These are phyloP conservation scores for Styela clava DNA, from an alignment of 23 tunicate species.

Conservation along the genomic window DNA sequence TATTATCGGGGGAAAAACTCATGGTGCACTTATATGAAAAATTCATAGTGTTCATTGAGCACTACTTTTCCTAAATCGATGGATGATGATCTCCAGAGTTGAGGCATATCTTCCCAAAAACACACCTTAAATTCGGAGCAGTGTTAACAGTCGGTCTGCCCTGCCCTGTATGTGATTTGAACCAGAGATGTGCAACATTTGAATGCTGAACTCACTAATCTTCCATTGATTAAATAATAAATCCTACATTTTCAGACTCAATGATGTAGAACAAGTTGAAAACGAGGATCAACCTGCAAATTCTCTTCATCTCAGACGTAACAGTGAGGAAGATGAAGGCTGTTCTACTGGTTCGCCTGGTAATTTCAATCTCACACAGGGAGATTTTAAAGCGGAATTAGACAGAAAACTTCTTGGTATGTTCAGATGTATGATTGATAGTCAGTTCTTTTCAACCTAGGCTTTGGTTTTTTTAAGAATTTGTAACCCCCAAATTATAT, in stretches of 20 bases:
- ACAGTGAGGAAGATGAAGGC: slow-evolving; percentile 27
- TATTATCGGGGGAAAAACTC: too few relatives aligned
- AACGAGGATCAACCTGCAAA: background rate
- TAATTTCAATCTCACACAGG: background rate
- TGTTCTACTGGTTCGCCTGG: slow-evolving; percentile 7
- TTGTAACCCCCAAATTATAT: background rate
- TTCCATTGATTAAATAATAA: too few relatives aligned
- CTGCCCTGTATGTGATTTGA: too few relatives aligned
- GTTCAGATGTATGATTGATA: background rate
- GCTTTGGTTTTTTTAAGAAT: background rate
- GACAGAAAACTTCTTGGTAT: slow-evolving; percentile 16
- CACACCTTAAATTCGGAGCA: too few relatives aligned
- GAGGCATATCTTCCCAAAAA: too few relatives aligned
- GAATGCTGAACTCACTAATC: too few relatives aligned
- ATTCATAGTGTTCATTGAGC: too few relatives aligned
- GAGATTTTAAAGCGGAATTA: slow-evolving; percentile 17
- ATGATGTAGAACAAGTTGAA: background rate
- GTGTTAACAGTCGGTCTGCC: too few relatives aligned
- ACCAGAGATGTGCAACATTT: too few relatives aligned
- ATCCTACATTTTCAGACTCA: background rate
- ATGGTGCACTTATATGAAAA: too few relatives aligned
- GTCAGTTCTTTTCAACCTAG: background rate
- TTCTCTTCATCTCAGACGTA: slow-evolving; percentile 9
- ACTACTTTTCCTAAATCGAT: too few relatives aligned
- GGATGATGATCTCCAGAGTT: too few relatives aligned